These are phyloP conservation scores for Temnothorax longispinosus DNA, from an alignment of 1,140 invertebrate species.

Conservation along the genomic window DNA sequence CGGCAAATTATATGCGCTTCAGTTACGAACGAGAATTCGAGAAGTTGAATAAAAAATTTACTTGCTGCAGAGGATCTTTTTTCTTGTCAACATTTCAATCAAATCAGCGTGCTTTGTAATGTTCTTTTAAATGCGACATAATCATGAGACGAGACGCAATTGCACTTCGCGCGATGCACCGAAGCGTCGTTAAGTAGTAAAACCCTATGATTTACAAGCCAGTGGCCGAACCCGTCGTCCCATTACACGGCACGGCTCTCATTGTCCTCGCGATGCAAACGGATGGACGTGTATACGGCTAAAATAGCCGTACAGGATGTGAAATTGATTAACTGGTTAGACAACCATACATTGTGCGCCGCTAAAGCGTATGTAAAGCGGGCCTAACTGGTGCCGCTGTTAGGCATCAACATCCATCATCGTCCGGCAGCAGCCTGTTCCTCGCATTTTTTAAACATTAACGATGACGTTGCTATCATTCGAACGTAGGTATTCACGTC, in stretches of 20 bases:
- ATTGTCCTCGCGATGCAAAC: conserved; percentile 73
- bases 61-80: not conserved
- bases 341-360: conserved; percentile 53
- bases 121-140: not conserved
- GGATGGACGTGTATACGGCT: conserved; percentile 66
- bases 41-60: not conserved
- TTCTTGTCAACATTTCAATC: not conserved
- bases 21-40: not conserved
- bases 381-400: conserved; percentile 33
- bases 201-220: conserved; percentile 70
- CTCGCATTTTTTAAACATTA: not conserved
- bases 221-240: conserved; percentile 61
- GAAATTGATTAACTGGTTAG: conserved; percentile 75
- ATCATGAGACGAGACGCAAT: not conserved
- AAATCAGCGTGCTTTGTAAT: not conserved
- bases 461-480: not conserved
- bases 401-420: conserved; percentile 49
- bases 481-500: not conserved
- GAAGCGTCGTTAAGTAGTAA: conserved; percentile 65
- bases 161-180: conserved; percentile 36
- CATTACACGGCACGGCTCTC: conserved; percentile 69
- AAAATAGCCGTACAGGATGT: conserved; percentile 71
- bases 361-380: conserved; percentile 69
- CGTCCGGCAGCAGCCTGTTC: not conserved
- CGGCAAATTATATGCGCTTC: not conserved